Conservation (phyloP, 2,113 vertebrate species). For the Chaetorhynchus papuensis region DNA sequence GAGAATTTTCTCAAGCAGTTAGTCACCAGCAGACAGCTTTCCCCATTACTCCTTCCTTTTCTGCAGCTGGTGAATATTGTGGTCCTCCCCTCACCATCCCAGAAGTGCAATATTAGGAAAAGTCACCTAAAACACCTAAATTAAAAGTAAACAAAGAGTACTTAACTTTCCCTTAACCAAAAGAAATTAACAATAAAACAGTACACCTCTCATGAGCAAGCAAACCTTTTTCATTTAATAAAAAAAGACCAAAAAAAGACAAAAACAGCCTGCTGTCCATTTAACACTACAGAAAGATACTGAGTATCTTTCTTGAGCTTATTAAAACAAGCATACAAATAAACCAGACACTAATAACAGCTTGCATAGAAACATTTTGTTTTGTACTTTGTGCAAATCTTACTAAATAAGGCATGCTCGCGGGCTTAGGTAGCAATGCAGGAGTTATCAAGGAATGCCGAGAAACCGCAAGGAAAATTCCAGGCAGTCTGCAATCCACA, state of each 20-base stretch:
- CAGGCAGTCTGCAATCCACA: constrained; percentile 39
- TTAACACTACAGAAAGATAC: constrained; percentile 8
- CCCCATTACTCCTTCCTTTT: not conserved
- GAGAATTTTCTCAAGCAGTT: not conserved
- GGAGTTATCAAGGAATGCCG: not conserved
- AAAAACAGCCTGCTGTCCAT: constrained; percentile 31
- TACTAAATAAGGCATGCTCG: constrained; percentile 65
- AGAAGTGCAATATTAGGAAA: constrained; percentile 49
- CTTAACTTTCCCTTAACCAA: constrained; percentile 29
- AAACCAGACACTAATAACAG: constrained; percentile 4
- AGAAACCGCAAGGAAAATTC: constrained; percentile 40
- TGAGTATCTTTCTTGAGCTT: constrained; percentile 29
- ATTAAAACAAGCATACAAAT: constrained; percentile 35
- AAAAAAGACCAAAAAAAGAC: not conserved
- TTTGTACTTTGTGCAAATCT: constrained; percentile 69
- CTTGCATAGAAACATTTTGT: constrained; percentile 62
- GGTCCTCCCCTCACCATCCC: not conserved
- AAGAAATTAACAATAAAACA: not conserved
- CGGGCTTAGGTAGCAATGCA: constrained; percentile 15
- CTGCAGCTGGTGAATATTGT: not conserved
- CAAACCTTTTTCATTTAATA: constrained; percentile 8
- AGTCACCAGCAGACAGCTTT: constrained; percentile 34
- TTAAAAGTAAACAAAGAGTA: constrained; percentile 25
- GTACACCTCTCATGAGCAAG: not conserved
- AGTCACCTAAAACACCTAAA: not conserved